Base-by-base conservation (phyloP, 2,888 invertebrate genomes). In the Cyaniris semiargus region DNA sequence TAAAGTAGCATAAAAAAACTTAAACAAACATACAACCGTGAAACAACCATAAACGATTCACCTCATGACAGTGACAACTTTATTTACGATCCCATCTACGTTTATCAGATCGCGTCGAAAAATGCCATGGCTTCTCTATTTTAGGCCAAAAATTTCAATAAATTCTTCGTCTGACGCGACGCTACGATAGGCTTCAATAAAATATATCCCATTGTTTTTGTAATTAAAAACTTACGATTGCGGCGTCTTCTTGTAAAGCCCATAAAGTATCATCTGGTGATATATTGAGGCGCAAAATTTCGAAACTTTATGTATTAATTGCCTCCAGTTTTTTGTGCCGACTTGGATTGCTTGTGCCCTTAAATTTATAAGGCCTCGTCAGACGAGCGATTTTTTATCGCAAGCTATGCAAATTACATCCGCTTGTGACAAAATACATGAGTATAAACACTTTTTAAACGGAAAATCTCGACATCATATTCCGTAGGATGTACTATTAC, bases 271-370 rank as follows among this genome's bases (percentile, higher is more conserved):
- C 74, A 27, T 74, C 53, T 13, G 23, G 74, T 74, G 53, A 74
- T 48, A 48, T 48, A 74, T 74, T 27, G 27, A 53, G 21, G 60
- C 76, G 76, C 70, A 27, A 70, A n/a, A 53, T 78, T 76, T 70
- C 76, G 76, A 71, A 78, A 76, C 44, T 44, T 72, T 77, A 77
- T 78, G 72, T 80, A 78, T 80, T 80, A 80, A 79, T 78, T 78
- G 77, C 71, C 71, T 27, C 15, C 71, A 31, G 72, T 58, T 80
- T 78, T 79, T 70, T 70, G 60, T 79, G 78, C 79, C 79, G 78
- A 66, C 77, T 60, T 38, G 56, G 72, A 79, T 78, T 76, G 77
- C 76, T 48, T 31, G 76, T 70, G 71, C 23, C 56, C 58, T 58
- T 71, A 77, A 58, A 72, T 71, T 76, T 70, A 18, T 70, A 70